Base-by-base conservation (phyloP, 1,140 invertebrate genomes). In the Dreissena polymorpha region DNA sequence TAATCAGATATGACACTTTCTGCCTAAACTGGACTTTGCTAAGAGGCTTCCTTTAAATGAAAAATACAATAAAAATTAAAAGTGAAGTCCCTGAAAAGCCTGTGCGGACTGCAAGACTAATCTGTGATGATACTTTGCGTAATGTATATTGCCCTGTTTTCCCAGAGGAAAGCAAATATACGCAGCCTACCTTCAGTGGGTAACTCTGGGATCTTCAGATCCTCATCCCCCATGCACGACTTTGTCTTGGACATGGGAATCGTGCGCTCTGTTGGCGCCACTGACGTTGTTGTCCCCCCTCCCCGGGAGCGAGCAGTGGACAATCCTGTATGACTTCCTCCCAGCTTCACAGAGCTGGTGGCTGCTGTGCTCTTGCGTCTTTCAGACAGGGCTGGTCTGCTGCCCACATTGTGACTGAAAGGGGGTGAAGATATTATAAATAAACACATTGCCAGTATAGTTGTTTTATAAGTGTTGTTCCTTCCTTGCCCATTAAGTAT, bases 291-390 rank as follows among this genome's bases (percentile, higher is more conserved):
- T 39, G 67, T 73, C 63, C 68, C 80, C 51, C 79, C 84, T 70
- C 77, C 70, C 57, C 72, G 73, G 39, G 77, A 84, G 10, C 55
- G 27, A n/a, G 50, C 57, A 21, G 71, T 39, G 57, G 70, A 73
- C 69, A 80, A 74, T 7, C 79, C 55, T 60, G 63, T 78, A 16
- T 81, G 76, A 67, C 86, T 88, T 21, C 87, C 87, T 16, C 87
- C 87, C 55, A 87, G 86, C 76, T 85, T 87, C 16, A 87, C 29
- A 13, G 85, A 88, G 53, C 87, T 85, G 2, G 86, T 84, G 8
- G 85, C 85, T 21, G 88, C 87, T 74, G 84, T 85, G 77, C 88
- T 89, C 60, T 90, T 89, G 25, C 83, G 68, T 57, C 87, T 82
- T 69, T 86, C 85, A 50, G 73, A 55, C 63, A 74, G 0, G 14